A percentile compares a stretch with the other conserved stretches of the same genome.
Conservation (phyloP, 2,888 invertebrate genomes). For the Bimastos eiseni region DNA sequence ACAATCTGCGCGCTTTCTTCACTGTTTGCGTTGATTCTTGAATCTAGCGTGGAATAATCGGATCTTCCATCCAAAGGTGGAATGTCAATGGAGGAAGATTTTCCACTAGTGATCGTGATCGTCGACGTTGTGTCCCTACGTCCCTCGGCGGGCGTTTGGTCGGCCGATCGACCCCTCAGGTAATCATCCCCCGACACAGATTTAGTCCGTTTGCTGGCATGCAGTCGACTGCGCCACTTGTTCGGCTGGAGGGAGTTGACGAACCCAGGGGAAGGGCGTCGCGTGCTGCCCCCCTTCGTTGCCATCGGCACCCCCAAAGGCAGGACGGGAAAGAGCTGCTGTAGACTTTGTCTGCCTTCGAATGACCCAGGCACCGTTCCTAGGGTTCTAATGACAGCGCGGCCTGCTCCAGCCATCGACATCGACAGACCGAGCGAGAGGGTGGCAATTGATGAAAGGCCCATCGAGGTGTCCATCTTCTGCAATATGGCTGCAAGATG, state of each 20-base stretch:
- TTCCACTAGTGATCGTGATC: background rate
- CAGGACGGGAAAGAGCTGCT: constrained; percentile 17
- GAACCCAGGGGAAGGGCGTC: background rate
- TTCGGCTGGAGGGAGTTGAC: constrained; percentile 8
- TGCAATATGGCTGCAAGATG: constrained; percentile 40
- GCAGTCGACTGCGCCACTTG: constrained; percentile 23
- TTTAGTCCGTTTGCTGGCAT: background rate
- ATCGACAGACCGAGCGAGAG: constrained; percentile 45
- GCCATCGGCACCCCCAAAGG: constrained; percentile 9
- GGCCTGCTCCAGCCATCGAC: constrained; percentile 43
- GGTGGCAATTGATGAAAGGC: constrained; percentile 45
- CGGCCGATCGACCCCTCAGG: background rate
- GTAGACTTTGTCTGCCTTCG: background rate
- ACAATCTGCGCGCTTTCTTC: background rate
- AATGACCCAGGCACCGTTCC: background rate
- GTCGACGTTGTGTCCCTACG: background rate
- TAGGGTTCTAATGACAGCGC: constrained; percentile 24
- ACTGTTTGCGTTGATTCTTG: background rate
- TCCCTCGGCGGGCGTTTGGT: background rate
- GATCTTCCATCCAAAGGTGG: background rate
- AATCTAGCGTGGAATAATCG: background rate
- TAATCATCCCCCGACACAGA: background rate
- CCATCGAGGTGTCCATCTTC: constrained; percentile 44
- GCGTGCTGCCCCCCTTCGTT: background rate
- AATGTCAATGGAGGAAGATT: background rate